Evolutionary conservation across 1,140 invertebrate species (phyloP).

Genomic region (Cyrtorhinus lividipennis): DNA sequence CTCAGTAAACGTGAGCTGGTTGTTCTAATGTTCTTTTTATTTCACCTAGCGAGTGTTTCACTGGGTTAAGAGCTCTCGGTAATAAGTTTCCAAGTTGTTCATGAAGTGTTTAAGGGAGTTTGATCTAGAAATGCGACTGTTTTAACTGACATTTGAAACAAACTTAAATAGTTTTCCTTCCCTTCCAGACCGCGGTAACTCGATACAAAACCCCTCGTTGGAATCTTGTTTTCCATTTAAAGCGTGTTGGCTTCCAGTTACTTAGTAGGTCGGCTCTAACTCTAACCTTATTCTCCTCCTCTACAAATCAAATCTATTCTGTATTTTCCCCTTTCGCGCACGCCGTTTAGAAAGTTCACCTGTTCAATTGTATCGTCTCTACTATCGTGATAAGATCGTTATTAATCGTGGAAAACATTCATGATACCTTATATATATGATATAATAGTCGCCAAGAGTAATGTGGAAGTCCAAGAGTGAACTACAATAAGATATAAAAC

Average conservation of each 20-base stretch:
- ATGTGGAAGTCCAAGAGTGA: no score
- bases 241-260: background rate
- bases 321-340: background rate
- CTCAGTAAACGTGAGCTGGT: no score
- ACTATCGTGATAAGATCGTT: no score
- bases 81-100: background rate
- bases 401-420: no score
- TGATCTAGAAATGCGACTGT: background rate
- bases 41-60: no score
- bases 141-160: background rate
- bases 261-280: background rate
- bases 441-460: no score
- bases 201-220: background rate
- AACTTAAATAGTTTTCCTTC: background rate
- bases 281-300: background rate
- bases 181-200: background rate
- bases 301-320: background rate
- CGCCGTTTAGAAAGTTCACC: no score
- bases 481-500: no score
- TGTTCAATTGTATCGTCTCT: no score
- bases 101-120: background rate
- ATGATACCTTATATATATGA: no score
- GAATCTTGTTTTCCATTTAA: background rate
- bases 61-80: no score
- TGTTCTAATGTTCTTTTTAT: no score